phyloP scores from a whole-genome alignment of 2,888 invertebrate genomes.

The Oscheius sp. region DNA sequence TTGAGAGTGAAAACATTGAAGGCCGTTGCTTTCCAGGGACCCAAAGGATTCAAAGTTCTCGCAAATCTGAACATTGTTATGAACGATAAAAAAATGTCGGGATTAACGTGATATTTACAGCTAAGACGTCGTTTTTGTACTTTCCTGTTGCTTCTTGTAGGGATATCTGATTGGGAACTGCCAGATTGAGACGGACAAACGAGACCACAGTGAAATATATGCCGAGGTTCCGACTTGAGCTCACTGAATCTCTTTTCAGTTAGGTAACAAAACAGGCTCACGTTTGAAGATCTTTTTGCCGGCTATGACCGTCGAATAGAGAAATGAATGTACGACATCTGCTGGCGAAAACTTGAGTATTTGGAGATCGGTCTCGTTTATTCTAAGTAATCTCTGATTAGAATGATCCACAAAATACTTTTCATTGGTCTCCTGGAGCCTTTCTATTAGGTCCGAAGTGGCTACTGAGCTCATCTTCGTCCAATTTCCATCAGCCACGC shows the following conservation, averaged over 20 bases:
- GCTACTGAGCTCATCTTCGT: conserved; percentile 7
- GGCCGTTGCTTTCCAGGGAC: conserved; percentile 55
- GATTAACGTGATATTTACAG: conserved; percentile 53
- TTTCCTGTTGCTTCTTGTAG: conserved; percentile 42
- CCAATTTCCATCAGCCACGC: conserved; percentile 32
- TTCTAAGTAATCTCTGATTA: neutral
- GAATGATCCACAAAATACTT: neutral
- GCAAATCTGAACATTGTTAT: conserved; percentile 49
- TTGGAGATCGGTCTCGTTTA: conserved; percentile 6
- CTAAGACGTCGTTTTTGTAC: conserved; percentile 44
- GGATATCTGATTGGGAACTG: conserved; percentile 43
- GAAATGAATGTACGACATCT: conserved; percentile 53
- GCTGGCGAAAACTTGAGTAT: conserved; percentile 42
- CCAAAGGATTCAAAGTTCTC: conserved; percentile 56
- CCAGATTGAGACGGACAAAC: conserved; percentile 42
- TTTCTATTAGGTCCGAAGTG: conserved; percentile 12
- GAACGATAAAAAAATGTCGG: neutral
- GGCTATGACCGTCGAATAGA: conserved; percentile 52
- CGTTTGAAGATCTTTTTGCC: conserved; percentile 54
- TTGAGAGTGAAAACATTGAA: conserved; percentile 43
- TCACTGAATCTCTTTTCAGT: conserved; percentile 40
- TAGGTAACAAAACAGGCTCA: conserved; percentile 29
- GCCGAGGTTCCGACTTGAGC: conserved; percentile 44
- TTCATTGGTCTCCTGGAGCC: conserved; percentile 11
- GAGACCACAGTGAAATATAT: conserved; percentile 58